These are phyloP conservation scores for Melanotaenia parkinsoni DNA, from an alignment of 2,797 vertebrate genomes.

Conservation along the genomic window DNA sequence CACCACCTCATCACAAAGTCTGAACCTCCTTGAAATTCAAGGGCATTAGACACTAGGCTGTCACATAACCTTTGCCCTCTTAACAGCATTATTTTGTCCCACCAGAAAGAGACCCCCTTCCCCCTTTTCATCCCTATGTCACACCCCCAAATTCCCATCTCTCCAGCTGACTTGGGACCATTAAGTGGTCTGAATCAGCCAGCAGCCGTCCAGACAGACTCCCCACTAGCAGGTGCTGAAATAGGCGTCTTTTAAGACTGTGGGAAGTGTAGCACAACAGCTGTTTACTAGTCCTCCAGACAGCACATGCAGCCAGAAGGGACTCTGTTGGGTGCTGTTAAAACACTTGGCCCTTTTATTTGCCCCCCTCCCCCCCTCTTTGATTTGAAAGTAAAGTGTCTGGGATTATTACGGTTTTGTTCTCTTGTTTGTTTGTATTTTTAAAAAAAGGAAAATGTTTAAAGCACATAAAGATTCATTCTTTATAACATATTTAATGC, in stretches of 20 bases:
- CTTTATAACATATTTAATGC: neutral
- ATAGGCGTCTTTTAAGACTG: slow-evolving; percentile 71
- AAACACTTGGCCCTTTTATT: slow-evolving; percentile 60
- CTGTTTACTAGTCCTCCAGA: slow-evolving; percentile 73
- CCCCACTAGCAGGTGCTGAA: slow-evolving; percentile 76
- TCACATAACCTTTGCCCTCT: slow-evolving; percentile 46
- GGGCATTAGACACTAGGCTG: slow-evolving; percentile 45
- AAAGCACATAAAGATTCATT: neutral
- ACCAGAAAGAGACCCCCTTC: slow-evolving; percentile 60
- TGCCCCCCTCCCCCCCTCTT: slow-evolving; percentile 5
- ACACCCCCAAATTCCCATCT: slow-evolving; percentile 47
- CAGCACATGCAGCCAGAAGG: slow-evolving; percentile 68
- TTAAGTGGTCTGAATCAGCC: slow-evolving; percentile 67
- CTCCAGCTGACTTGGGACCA: slow-evolving; percentile 75
- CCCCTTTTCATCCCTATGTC: slow-evolving; percentile 28
- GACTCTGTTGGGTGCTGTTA: slow-evolving; percentile 58
- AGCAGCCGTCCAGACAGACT: slow-evolving; percentile 70
- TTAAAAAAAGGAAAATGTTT: neutral
- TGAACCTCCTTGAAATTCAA: slow-evolving; percentile 35
- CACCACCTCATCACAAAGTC: slow-evolving; percentile 12
- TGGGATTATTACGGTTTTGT: neutral
- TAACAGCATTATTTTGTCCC: slow-evolving; percentile 51
- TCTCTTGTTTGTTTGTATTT: too few species aligned
- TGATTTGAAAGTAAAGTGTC: slow-evolving; percentile 43
- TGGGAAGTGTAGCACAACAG: slow-evolving; percentile 77